Evolutionary conservation across 2,113 vertebrate genomes (phyloP).

Genomic region (Chionis minor): DNA sequence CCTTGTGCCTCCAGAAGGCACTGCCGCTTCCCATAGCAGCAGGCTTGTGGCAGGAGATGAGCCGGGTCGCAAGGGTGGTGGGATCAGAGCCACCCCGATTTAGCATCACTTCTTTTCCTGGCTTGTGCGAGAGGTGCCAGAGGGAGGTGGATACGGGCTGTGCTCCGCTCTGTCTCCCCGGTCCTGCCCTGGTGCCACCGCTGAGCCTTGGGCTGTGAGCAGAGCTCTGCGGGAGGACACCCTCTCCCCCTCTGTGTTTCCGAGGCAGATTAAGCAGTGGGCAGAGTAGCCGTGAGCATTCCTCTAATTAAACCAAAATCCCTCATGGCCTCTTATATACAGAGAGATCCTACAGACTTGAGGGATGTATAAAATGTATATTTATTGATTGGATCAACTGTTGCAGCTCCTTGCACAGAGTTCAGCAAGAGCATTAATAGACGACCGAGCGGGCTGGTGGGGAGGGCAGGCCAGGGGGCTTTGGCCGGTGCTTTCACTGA

Average conservation of each 20-base stretch:
- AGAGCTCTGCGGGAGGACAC: not conserved
- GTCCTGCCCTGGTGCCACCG: not conserved
- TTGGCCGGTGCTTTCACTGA: rapidly evolving
- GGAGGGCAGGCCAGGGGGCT: not conserved
- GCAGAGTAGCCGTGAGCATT: slow-evolving; percentile 1
- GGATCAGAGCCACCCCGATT: not conserved
- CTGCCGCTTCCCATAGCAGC: not conserved
- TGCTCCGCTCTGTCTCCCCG: not conserved
- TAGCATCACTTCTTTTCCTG: not conserved
- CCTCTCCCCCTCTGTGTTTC: not conserved
- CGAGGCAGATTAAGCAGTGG: not conserved
- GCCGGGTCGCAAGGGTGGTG: not conserved
- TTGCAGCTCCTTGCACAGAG: not conserved
- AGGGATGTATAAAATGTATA: not conserved
- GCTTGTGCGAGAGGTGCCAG: not conserved
- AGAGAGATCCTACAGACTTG: not conserved
- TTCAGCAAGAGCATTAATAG: not conserved
- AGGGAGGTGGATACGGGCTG: not conserved
- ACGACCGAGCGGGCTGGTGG: rapidly evolving
- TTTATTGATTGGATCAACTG: not conserved
- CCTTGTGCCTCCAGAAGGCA: not conserved
- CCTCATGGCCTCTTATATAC: not conserved
- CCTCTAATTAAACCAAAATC: slow-evolving; percentile 58
- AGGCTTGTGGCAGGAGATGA: not conserved
- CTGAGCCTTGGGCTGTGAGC: not conserved